Base-by-base conservation (phyloP, 1,140 invertebrate genomes). In the Cyclargus thomasi region DNA sequence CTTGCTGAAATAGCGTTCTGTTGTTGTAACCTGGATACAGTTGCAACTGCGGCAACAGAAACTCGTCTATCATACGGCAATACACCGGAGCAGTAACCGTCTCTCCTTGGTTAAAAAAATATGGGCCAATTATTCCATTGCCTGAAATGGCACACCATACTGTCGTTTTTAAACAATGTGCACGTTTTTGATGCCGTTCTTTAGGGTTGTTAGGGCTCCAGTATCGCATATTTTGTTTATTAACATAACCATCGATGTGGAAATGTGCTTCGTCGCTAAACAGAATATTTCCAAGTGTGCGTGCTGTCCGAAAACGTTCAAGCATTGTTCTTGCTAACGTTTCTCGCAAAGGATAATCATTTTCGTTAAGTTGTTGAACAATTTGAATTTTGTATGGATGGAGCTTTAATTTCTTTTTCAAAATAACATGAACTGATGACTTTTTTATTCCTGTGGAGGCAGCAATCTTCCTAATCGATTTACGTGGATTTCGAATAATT, bases 321-420 rank as follows among this genome's bases (percentile, higher is more conserved):
- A 67, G 20, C 18, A 65, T 8, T 17, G 20, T 14, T 65, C 53
- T 65, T 53, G 47, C 64, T n/a, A 16, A 55, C n/a, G 8, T 55
- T 22, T 53, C 17, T 21, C 64, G 8, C 39, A 21, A 21, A 21
- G 22, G 18, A 16, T 47, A 53, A 39, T 63, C 67, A 63, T 0
- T 17, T 68, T 63, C 35, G 14, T 63, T 63, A 6, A 68, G 16
- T 17, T 55, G 8, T 47, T 67, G 29, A 67, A 62, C 53, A 62
- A 64, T 70, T 35, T 70, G 39, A 53, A 73, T 47, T 63, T 68
- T 67, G 59, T 73, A 70, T 59, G 67, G 68, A 67, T 68, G 67
- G 10, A 68, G 23, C 17, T 22, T 68, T n/a, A 68, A 53, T 55
- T 57, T 63, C 14, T 67, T 67, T 35, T 67, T 59, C 22, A 36